Percentiles rank a stretch among this genome's conserved stretches.
Evolutionary conservation across 2,888 invertebrate species (phyloP).

Genomic region (Cancer borealis): DNA sequence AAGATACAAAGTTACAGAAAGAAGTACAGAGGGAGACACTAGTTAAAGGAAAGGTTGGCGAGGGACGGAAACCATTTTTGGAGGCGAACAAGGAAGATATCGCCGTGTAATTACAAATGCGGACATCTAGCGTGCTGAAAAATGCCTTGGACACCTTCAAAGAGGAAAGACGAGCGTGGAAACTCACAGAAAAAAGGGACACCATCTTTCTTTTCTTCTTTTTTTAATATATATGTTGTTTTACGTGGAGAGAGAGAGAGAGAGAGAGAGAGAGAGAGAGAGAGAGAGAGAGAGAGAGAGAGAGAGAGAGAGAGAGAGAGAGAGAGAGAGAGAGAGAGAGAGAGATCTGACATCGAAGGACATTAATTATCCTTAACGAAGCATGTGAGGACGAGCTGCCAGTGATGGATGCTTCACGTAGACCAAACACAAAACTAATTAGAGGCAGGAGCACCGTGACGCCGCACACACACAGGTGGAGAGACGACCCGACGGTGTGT

Average conservation of each 20-base stretch:
- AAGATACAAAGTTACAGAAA: too few relatives aligned
- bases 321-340: conserved; percentile 37
- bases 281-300: conserved; percentile 16
- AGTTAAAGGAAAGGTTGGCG: background rate
- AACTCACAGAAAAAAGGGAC: background rate
- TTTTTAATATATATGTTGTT: background rate
- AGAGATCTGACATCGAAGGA: conserved; percentile 17
- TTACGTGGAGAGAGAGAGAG: background rate
- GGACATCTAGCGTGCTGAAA: background rate
- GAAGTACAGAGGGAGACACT: too few relatives aligned
- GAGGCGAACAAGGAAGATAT: background rate
- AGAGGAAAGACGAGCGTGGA: background rate
- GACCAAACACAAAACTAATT: conserved; percentile 37
- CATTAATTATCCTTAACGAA: conserved; percentile 26
- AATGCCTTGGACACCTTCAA: conserved; percentile 9
- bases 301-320: conserved; percentile 33
- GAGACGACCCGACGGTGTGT: background rate
- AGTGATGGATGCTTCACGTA: background rate
- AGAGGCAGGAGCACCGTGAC: conserved; percentile 11
- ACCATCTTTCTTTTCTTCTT: background rate
- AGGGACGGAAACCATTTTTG: background rate
- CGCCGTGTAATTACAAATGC: background rate
- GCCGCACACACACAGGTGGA: background rate
- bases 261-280: background rate
- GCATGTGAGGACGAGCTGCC: background rate